Evolutionary conservation across 2,888 invertebrate species (phyloP), one percentile per base, ranked within the genome.

Genomic region (Calephelis perditalis): DNA sequence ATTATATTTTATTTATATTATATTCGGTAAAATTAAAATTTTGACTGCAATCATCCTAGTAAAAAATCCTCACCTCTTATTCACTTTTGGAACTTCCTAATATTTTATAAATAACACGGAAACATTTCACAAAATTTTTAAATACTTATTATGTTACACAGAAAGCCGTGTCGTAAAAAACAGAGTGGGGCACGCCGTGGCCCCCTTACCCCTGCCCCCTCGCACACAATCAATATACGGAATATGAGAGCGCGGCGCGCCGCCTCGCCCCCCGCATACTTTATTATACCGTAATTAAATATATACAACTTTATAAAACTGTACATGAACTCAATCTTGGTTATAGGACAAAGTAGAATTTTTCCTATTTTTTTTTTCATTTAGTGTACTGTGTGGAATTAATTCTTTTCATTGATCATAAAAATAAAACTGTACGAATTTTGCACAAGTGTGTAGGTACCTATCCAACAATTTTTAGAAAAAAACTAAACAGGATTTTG

Each of bases 101-200:
- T 79, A 85, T 87, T 89, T 89, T 84, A 90, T 86, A 84, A 84
- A 87, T 86, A 86, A 86, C 89, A 83, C 84, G 86, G 86, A 87
- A 86, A 85, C 90, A 90, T 90, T 90, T 90, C 90, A 90, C 90
- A 87, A 90, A 89, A 87, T 82, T 79, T 70, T 79, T 88, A 87
- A 86, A 90, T 86, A 86, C 86, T 86, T 88, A 89, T 88, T 87
- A 91, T 89, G 91, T 91, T 91, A 89, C 89, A 91, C 90, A 89
- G 89, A 91, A 90, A 90, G 90, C 90, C 87, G 90, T 91, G 90
- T 90, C 91, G 91, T 91, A 91, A 91, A 91, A 91, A 90, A 89
- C 89, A 90, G 90, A 91, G 89, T 91, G 91, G 91, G 91, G 89
- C 90, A 89, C 91, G 89, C 85, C 86, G 88, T 83, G 88, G 90